phyloP scores from a whole-genome alignment of 2,888 invertebrate genomes.

The Protophormia terraenovae region DNA sequence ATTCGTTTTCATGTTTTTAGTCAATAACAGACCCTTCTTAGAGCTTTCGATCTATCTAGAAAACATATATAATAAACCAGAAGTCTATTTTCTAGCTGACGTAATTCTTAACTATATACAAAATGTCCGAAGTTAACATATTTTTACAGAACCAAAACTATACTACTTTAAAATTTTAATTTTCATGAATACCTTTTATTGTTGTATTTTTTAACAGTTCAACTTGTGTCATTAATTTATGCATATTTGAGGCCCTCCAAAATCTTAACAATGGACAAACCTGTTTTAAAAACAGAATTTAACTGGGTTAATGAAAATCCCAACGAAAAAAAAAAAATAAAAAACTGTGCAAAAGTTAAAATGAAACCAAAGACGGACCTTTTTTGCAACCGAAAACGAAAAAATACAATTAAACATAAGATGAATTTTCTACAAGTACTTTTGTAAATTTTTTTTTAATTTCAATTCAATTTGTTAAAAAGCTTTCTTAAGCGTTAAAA shows the following conservation, averaged over 20 bases:
- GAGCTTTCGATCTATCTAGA: too few species aligned
- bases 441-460: slow-evolving; percentile 55
- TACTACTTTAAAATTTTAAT: too few species aligned
- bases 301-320: slow-evolving; percentile 66
- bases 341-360: not conserved
- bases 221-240: too few species aligned
- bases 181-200: too few species aligned
- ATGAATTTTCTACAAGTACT: slow-evolving; percentile 49
- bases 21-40: too few species aligned
- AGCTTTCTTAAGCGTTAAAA: slow-evolving; percentile 61
- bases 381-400: not conserved
- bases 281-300: not conserved
- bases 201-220: too few species aligned
- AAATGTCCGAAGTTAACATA: too few species aligned
- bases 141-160: too few species aligned
- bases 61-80: too few species aligned
- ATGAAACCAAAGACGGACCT: slow-evolving; percentile 14
- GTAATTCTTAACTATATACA: too few species aligned
- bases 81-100: too few species aligned
- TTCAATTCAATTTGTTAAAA: slow-evolving; percentile 69
- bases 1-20: too few species aligned
- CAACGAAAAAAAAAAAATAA: not conserved
- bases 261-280: not conserved
- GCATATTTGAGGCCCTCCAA: not conserved
- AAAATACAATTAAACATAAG: slow-evolving; percentile 3